A percentile compares a stretch with the other conserved stretches of the same genome.
phyloP scores from a whole-genome alignment of 53 echinoderm and acorn worm species.

The Echinometra lucunter region DNA sequence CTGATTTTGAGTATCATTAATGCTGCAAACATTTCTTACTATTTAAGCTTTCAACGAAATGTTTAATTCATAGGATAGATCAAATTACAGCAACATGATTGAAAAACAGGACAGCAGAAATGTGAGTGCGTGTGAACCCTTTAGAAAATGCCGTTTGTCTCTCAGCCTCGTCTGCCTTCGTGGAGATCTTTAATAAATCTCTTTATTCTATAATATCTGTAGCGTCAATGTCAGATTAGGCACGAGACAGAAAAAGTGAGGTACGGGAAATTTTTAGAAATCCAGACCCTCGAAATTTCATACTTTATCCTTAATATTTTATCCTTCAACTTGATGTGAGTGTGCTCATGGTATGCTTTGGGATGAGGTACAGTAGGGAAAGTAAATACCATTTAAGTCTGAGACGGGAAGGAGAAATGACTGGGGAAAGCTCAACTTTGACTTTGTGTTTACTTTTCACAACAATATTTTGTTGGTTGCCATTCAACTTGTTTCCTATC shows the following conservation, averaged over 20 bases:
- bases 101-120: too few relatives aligned
- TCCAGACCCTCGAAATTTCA: background rate
- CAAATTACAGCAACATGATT: too few relatives aligned
- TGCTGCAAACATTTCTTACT: too few relatives aligned
- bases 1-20: too few relatives aligned
- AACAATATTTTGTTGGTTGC: background rate
- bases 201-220: background rate
- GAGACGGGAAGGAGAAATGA: background rate
- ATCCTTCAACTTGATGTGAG: conserved; percentile 14
- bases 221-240: conserved; percentile 27
- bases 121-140: too few relatives aligned
- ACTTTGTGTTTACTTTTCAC: background rate
- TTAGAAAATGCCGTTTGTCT: background rate
- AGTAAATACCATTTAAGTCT: background rate
- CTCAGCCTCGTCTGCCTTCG: background rate
- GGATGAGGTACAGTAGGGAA: background rate
- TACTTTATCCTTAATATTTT: background rate
- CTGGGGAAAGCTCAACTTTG: background rate
- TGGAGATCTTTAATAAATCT: background rate
- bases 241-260: background rate
- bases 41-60: too few relatives aligned
- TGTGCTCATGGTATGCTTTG: background rate
- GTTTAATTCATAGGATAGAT: too few relatives aligned
- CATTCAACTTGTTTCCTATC: background rate
- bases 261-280: background rate